phyloP scores from a whole-genome alignment of 2,113 vertebrate species.

The Glaucomys volans region DNA sequence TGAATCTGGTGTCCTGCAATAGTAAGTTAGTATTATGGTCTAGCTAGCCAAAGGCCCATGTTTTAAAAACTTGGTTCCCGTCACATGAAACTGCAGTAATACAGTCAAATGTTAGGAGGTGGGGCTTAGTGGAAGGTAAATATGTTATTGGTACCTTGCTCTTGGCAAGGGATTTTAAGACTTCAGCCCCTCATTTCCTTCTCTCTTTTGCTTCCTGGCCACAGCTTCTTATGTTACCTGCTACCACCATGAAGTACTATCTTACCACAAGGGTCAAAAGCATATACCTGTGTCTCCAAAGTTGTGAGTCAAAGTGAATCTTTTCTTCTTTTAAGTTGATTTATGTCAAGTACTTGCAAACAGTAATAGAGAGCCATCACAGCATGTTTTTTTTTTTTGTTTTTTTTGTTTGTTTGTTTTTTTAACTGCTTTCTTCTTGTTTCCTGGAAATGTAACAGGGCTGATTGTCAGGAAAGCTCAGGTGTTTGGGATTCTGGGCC shows the following conservation, averaged over 20 bases:
- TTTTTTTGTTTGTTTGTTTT: no score
- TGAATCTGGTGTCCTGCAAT: not conserved
- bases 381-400: not conserved
- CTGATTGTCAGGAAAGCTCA: not conserved
- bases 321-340: not conserved
- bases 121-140: not conserved
- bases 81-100: not conserved
- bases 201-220: not conserved
- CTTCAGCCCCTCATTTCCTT: not conserved
- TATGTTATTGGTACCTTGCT: not conserved
- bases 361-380: not conserved
- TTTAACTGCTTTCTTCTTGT: not conserved
- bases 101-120: not conserved
- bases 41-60: no score
- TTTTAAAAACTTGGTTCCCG: no score
- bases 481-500: not conserved
- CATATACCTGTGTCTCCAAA: not conserved
- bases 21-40: not conserved
- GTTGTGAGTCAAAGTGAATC: not conserved
- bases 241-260: no score
- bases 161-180: no score
- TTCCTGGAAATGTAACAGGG: not conserved
- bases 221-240: not conserved
- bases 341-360: not conserved
- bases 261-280: not conserved